Evolutionary conservation across 2,888 invertebrate genomes (phyloP).

Genomic region (Elysia crispata): DNA sequence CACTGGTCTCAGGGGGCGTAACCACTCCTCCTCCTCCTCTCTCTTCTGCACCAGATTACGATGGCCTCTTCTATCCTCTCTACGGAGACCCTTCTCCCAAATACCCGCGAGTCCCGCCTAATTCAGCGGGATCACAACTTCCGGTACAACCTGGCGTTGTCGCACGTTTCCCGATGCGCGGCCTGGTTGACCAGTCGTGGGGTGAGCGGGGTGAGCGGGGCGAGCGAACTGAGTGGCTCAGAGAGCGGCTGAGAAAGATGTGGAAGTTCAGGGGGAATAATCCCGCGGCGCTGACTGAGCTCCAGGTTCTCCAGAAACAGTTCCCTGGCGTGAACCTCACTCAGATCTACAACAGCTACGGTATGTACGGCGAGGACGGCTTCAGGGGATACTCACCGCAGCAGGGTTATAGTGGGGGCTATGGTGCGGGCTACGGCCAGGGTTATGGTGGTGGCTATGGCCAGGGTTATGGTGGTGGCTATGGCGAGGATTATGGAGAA

Average conservation of each 20-base stretch:
- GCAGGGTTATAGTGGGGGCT: not conserved
- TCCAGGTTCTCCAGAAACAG: slow-evolving; percentile 38
- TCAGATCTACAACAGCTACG: slow-evolving; percentile 6
- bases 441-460: not conserved
- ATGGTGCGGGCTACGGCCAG: not conserved
- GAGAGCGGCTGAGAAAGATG: slow-evolving; percentile 16
- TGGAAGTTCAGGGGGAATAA: slow-evolving; percentile 1
- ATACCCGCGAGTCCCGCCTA: not conserved
- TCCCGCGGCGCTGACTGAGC: not conserved
- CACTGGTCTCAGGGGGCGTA: too few species aligned
- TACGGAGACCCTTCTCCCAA: not conserved
- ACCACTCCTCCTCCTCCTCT: not conserved
- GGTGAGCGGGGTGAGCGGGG: not conserved
- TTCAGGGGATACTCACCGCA: too few species aligned
- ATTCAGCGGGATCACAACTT: not conserved
- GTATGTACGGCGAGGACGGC: not conserved
- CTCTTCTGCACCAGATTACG: not conserved
- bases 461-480: not conserved
- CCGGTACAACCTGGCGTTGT: not conserved
- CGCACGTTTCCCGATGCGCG: not conserved
- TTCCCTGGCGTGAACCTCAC: slow-evolving; percentile 50
- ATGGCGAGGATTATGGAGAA: slow-evolving; percentile 13
- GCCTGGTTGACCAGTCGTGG: too few species aligned
- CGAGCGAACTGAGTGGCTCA: slow-evolving; percentile 34
- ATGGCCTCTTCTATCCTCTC: slow-evolving; percentile 12